These are phyloP conservation scores for Stigmatopora nigra DNA, from an alignment of 2,113 vertebrate species.

Conservation along the genomic window DNA sequence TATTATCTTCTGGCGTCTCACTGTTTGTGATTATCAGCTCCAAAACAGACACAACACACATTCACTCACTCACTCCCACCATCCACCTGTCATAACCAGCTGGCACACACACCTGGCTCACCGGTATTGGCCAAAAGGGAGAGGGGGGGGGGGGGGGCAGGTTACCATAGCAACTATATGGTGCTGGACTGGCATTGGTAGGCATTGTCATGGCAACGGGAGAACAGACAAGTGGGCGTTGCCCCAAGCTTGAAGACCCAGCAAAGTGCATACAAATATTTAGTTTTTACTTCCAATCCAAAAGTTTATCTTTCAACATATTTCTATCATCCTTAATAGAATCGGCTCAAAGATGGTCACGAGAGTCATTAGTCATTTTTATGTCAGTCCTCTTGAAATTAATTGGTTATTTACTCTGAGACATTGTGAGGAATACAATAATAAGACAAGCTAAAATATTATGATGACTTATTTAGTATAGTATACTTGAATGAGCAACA, in stretches of 20 bases:
- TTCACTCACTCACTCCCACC: slow-evolving; percentile 48
- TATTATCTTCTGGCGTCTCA: slow-evolving; percentile 22
- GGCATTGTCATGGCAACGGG: slow-evolving; percentile 59
- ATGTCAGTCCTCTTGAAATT: too few relatives aligned
- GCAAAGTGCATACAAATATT: slow-evolving; percentile 6
- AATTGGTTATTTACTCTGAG: too few relatives aligned
- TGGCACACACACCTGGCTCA: slow-evolving; percentile 64
- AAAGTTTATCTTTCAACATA: too few relatives aligned
- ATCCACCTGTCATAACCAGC: slow-evolving; percentile 65
- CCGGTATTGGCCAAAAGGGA: slow-evolving; percentile 28
- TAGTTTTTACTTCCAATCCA: too few relatives aligned
- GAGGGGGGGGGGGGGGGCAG: too few relatives aligned
- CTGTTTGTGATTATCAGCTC: slow-evolving; percentile 38
- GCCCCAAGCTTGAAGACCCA: slow-evolving; percentile 42
- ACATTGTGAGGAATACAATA: too few relatives aligned
- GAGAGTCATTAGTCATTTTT: too few relatives aligned
- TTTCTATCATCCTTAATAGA: too few relatives aligned
- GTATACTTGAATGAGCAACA: too few relatives aligned
- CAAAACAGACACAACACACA: slow-evolving; percentile 32
- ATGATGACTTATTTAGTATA: too few relatives aligned
- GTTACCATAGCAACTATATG: slow-evolving; percentile 65
- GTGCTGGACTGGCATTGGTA: slow-evolving; percentile 45
- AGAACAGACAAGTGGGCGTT: slow-evolving; percentile 44
- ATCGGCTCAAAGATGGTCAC: too few relatives aligned
- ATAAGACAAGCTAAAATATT: too few relatives aligned